A percentile compares a stretch with the other conserved stretches of the same genome.
These are phyloP conservation scores for Apocrypta bakeri DNA, from an alignment of 1,140 invertebrate genomes.

Conservation along the genomic window DNA sequence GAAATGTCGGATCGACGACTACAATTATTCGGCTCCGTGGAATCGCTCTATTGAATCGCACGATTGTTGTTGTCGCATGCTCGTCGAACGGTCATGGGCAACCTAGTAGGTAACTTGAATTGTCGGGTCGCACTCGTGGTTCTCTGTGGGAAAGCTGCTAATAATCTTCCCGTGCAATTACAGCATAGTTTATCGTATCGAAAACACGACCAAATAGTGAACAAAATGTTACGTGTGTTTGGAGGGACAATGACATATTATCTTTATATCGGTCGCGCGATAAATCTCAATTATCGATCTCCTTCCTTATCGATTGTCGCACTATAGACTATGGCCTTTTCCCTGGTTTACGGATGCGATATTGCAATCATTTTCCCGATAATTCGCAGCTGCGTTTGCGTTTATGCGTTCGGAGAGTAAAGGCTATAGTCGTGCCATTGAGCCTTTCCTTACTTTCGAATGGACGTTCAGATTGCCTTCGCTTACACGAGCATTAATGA, in stretches of 20 bases:
- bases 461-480: background rate
- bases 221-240: conserved; percentile 7
- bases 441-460: conserved; percentile 2
- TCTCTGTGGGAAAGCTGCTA: background rate
- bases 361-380: conserved; percentile 31
- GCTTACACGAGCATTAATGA: background rate
- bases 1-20: background rate
- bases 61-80: conserved; percentile 9
- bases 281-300: conserved; percentile 43
- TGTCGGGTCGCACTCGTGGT: no score
- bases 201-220: background rate
- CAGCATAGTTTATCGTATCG: no score
- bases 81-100: background rate
- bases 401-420: no score
- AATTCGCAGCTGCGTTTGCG: background rate
- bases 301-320: conserved; percentile 26
- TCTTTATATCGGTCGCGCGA: background rate
- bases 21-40: background rate
- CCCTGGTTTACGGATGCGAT: background rate
- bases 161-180: no score
- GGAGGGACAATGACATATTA: background rate
- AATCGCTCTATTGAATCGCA: conserved; percentile 16
- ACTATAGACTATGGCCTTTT: background rate
- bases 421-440: background rate
- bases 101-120: background rate